phyloP scores from a whole-genome alignment of 30 jellyfish, hydroid and myxozoan species.

The Aurelia aurita complex sp. Pacific region DNA sequence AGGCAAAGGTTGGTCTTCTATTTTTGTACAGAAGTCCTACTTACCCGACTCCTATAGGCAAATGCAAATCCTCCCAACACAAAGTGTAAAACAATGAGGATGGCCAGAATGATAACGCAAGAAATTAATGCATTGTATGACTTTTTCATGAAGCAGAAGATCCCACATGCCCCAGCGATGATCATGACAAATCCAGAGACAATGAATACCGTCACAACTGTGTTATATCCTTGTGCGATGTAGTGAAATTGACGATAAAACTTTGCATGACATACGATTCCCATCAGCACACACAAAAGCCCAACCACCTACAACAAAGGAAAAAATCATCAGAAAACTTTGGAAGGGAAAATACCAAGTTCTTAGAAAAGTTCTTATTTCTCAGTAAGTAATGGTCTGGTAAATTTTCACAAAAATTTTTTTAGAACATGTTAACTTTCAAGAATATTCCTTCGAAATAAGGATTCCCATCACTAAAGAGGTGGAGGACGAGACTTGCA shows the following conservation, averaged over 20 bases:
- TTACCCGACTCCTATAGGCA: slow-evolving; percentile 33
- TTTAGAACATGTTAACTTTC: no score
- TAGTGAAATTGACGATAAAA: slow-evolving; percentile 3
- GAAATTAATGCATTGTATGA: slow-evolving; percentile 40
- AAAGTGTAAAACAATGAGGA: slow-evolving; percentile 43
- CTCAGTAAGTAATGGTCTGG: no score
- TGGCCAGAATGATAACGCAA: slow-evolving; percentile 44
- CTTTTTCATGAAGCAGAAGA: slow-evolving; percentile 36
- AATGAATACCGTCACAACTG: slow-evolving; percentile 27
- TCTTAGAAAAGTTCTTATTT: no score
- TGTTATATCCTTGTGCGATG: slow-evolving; percentile 30
- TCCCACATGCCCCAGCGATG: slow-evolving; percentile 61
- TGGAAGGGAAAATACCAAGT: not conserved
- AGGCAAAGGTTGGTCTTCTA: no score
- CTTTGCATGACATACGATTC: slow-evolving; percentile 41
- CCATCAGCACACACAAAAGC: slow-evolving; percentile 32
- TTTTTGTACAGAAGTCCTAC: not conserved
- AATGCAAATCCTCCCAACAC: slow-evolving; percentile 64
- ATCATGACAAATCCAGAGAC: slow-evolving; percentile 48
- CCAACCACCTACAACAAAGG: slow-evolving; percentile 47
- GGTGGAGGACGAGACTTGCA: no score
- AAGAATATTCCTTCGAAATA: no score
- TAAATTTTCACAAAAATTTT: no score
- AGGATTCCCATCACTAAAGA: no score
- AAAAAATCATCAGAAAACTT: not conserved